phyloP scores from a whole-genome alignment of 2,888 invertebrate genomes.

The Nephrocerus scutellatus region DNA sequence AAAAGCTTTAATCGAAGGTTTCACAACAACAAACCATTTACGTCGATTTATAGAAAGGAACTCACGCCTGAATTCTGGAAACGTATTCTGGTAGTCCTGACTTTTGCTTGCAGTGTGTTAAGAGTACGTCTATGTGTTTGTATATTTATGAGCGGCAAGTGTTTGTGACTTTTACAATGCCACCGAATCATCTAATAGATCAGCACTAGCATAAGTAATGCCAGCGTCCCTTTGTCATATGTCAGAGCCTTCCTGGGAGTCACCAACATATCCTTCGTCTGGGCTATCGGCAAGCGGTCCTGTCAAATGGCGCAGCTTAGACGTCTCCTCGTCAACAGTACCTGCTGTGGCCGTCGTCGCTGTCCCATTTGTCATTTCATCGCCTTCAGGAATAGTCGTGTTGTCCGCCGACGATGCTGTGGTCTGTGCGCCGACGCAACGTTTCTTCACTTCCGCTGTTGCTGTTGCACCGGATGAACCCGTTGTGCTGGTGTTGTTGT shows the following conservation, averaged over 20 bases:
- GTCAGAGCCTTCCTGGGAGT: slow-evolving; percentile 59
- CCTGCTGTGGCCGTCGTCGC: slow-evolving; percentile 16
- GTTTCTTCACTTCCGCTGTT: slow-evolving; percentile 45
- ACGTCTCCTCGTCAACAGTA: slow-evolving; percentile 36
- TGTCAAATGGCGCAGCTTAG: slow-evolving; percentile 50
- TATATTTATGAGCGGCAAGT: no score
- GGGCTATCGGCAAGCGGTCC: slow-evolving; percentile 67
- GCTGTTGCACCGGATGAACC: slow-evolving; percentile 32
- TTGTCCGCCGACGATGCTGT: slow-evolving; percentile 50
- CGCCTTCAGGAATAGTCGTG: slow-evolving; percentile 45
- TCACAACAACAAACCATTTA: no score
- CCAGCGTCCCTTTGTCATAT: slow-evolving; percentile 53
- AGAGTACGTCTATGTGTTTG: no score
- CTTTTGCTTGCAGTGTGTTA: no score
- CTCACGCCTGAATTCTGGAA: no score
- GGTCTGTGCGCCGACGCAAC: slow-evolving; percentile 59
- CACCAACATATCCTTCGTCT: slow-evolving; percentile 82
- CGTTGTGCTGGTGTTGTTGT: slow-evolving; percentile 19
- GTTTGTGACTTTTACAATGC: slow-evolving; percentile 41
- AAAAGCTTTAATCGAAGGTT: no score
- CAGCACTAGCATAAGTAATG: slow-evolving; percentile 27
- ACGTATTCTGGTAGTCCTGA: no score
- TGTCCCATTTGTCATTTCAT: slow-evolving; percentile 39
- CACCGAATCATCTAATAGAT: slow-evolving; percentile 43
- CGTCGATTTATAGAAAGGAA: no score